Evolutionary conservation across 53 echinoderm and acorn worm species (phyloP), one percentile per base, ranked within the genome.

Genomic region (Actinopyga echinites): DNA sequence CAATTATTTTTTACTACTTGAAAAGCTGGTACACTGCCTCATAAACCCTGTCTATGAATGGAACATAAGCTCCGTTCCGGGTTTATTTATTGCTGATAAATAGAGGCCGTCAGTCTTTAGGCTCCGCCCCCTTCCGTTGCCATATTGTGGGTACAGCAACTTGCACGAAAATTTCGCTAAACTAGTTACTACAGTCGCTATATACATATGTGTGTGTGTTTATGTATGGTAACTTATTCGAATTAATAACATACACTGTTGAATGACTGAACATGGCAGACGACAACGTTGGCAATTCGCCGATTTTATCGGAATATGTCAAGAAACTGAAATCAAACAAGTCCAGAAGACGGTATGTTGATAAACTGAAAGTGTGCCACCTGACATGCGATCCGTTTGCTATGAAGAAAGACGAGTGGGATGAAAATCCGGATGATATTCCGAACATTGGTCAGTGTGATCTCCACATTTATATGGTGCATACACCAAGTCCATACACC

Each of bases 201-300:
- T 6, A 57, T 57, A 10, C 9, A 10, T 37, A 5, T 37, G 3
- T 37, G 37, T 7, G 37, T 37, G 37, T 37, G 3, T 37, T 3
- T 37, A 37, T 3, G 37, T 37, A 37, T 3, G 37, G 37, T 57
- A 37, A 37, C 37, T 3, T 37, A 6, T 57, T 21, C 25, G 11
- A 22, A 57, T 24, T 22, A 5, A 57, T 10, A 22, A 24, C 25
- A 57, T 4, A 57, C n/a, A n/a, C n/a, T n/a, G n/a, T n/a, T n/a
- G n/a, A n/a, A n/a, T n/a, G 58, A 57, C 58, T 57, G 11, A 57
- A 57, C 58, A 57, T 57, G 58, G 58, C 58, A 57, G 58, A 57
- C n/a, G n/a, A n/a, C 55, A 54, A 54, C 10, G 55, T 54, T 19
- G 55, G 19, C 3, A 57, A 4, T 57, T 57, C 58, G 58, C 58